These are phyloP conservation scores for Druceiella hillmani DNA, from an alignment of 2,888 invertebrate species.

Conservation along the genomic window DNA sequence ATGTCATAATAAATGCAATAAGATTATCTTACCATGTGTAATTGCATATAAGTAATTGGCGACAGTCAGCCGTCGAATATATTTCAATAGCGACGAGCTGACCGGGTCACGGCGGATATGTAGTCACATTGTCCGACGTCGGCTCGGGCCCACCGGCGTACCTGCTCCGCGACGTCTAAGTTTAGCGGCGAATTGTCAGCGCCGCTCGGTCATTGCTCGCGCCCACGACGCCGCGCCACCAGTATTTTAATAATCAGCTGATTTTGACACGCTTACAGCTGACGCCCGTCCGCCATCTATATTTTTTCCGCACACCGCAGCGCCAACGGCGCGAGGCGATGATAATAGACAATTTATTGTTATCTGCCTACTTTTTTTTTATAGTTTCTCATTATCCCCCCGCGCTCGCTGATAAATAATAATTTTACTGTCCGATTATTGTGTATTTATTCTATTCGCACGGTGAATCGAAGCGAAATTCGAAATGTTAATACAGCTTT, in stretches of 20 bases:
- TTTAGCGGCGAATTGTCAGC: slow-evolving; percentile 26
- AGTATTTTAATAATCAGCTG: slow-evolving; percentile 56
- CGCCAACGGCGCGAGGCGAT: no score
- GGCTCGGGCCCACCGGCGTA: background rate
- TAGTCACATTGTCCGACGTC: background rate
- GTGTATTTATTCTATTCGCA: no score
- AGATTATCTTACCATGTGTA: no score
- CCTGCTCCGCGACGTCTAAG: slow-evolving; percentile 22
- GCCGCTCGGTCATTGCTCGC: slow-evolving; percentile 40
- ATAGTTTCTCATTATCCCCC: no score
- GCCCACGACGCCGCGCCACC: slow-evolving; percentile 34
- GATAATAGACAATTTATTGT: no score
- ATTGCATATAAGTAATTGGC: slow-evolving; percentile 11
- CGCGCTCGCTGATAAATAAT: no score
- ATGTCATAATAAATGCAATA: no score
- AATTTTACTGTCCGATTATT: no score
- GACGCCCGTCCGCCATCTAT: slow-evolving; percentile 40
- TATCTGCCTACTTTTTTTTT: no score
- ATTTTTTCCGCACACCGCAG: no score
- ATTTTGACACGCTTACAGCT: slow-evolving; percentile 54
- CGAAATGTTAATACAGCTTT: no score
- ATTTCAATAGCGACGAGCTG: background rate
- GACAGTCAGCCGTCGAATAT: slow-evolving; percentile 4
- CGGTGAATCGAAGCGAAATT: no score
- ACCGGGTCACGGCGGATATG: background rate